Evolutionary conservation across 64 coral and sea anemone species (phyloP), one percentile per base, ranked within the genome.

Genomic region (Pachyseris speciosa): DNA sequence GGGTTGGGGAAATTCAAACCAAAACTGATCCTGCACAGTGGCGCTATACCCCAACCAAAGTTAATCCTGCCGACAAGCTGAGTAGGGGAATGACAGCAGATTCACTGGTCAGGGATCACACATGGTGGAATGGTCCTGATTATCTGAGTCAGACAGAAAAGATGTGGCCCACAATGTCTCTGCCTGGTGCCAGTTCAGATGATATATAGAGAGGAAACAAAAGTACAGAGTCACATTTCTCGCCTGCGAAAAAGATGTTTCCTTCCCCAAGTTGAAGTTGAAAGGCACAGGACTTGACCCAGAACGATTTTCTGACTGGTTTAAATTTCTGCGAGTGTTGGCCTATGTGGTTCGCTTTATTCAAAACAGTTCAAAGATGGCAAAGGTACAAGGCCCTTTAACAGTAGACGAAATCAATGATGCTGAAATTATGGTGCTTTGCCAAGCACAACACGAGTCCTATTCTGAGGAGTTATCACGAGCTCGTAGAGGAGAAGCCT

Each of bases 11-110:
- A 76, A 47, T 76, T 13, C 73, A 76, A 37, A 52, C 34, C 3
- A 28, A 43, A 9, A 47, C 17, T 7, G 47, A 45, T 26, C 38
- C 37, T 2, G 73, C 73, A 2, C 39, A 43, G 24, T 47, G 73
- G 73, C 40, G 72, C 24, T 76, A 83, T 58, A 52, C 53, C 29
- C 78, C 51, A 57, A 83, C 78, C 9, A 58, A 83, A 20, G 27
- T 60, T 27, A 83, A 83, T 26, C 45, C 50, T 32, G 78, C 78
- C 50, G 50, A 53, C 50, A 53, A 53, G 16, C 20, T 53, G 50
- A 53, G 50, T 53, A 53, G 50, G 50, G 50, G 50, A 15, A 53
- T 53, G 50, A 11, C 8, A 53, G 50, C 50, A 53, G 50, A 53
- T 53, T 12, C 50, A 9, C 3, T 53, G 50, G 50, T 53, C 50